Evolutionary conservation across 2,797 vertebrate species (phyloP).

Genomic region (Cynopterus sphinx): DNA sequence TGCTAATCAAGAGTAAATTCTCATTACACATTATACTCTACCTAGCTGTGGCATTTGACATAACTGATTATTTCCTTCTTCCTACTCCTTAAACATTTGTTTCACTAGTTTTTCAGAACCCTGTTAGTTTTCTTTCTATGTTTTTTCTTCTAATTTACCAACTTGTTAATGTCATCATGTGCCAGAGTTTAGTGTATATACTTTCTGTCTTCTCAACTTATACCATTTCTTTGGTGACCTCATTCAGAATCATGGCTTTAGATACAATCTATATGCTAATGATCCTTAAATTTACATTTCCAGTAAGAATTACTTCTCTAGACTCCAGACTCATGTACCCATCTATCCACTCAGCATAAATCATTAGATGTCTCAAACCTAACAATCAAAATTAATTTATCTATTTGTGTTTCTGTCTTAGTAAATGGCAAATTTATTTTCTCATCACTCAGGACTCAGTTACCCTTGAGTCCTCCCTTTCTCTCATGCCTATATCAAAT

Average conservation of each 20-base stretch:
- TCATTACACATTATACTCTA: neutral
- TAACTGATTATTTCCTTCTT: neutral
- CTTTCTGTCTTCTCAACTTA: neutral
- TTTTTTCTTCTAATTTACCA: neutral
- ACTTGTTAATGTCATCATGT: neutral
- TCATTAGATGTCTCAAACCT: neutral
- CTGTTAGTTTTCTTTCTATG: neutral
- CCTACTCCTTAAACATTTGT: neutral
- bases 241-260: neutral
- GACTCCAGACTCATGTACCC: neutral
- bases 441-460: neutral
- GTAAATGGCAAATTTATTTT: neutral
- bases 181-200: neutral
- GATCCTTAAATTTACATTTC: neutral
- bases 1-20: neutral
- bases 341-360: neutral
- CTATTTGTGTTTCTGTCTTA: neutral
- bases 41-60: neutral
- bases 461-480: neutral
- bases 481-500: neutral
- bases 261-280: neutral
- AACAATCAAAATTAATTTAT: neutral
- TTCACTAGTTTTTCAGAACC: neutral
- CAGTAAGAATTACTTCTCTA: neutral
- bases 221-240: neutral